phyloP scores from a whole-genome alignment of 1,140 invertebrate genomes.

The Euura saliciscinereae region DNA sequence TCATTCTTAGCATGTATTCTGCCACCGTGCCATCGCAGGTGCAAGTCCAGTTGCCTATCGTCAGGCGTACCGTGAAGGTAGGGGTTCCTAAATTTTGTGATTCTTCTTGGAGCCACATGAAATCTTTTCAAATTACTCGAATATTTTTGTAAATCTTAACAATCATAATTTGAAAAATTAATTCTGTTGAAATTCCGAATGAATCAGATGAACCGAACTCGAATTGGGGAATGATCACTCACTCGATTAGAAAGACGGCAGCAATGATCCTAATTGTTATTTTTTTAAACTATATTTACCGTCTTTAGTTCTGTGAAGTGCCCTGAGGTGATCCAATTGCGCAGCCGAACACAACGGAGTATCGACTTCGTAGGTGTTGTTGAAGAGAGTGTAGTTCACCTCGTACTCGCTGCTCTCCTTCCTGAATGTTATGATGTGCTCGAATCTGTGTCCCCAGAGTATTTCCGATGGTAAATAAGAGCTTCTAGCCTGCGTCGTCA shows the following conservation, averaged over 20 bases:
- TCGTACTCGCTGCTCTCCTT: constrained; percentile 91
- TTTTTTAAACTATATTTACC: constrained; percentile 27
- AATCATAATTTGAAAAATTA: no score
- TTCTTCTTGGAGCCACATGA: no score
- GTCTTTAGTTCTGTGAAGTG: constrained; percentile 43
- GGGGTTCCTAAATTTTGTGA: no score
- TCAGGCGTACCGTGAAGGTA: not conserved
- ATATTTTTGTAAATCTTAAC: no score
- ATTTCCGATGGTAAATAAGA: constrained; percentile 94
- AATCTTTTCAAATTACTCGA: no score
- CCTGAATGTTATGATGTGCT: constrained; percentile 87
- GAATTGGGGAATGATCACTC: no score
- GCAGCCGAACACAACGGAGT: constrained; percentile 83
- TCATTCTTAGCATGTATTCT: no score
- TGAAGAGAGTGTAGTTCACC: constrained; percentile 94
- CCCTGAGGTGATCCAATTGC: constrained; percentile 40
- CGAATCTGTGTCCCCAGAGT: constrained; percentile 93
- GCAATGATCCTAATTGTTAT: not conserved
- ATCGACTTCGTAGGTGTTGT: constrained; percentile 88
- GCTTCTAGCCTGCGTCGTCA: constrained; percentile 85
- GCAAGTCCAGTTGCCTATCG: not conserved
- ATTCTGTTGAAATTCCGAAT: no score
- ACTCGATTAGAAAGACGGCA: no score
- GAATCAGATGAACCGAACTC: no score
- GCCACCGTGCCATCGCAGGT: not conserved